Base-by-base conservation (phyloP, 2,113 vertebrate genomes). In the Dasypus novemcinctus region DNA sequence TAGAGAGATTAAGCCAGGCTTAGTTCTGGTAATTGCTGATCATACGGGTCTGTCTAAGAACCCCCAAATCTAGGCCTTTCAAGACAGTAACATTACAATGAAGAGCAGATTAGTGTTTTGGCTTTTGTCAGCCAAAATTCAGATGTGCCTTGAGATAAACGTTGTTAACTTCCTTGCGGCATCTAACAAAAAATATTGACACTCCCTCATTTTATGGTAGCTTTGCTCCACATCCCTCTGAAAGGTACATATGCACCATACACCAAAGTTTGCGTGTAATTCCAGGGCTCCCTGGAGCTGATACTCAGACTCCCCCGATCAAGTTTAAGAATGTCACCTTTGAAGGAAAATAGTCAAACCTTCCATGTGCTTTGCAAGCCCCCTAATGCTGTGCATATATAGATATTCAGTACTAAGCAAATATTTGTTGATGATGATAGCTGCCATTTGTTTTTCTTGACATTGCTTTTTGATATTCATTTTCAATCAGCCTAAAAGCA, bases 401-500 rank as follows among this genome's bases (percentile, higher is more conserved):
- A 84, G 69, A 54, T 69, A 85, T 23, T 38, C 72, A 38, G 68
- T 54, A 71, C 54, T 90, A 82, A 72, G 57, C 38, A 91, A 93
- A 92, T 90, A 87, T 87, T 84, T 91, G 41, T 80, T 83, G 79
- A 46, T 91, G 59, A 71, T 76, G 66, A 31, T 75, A 91, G 69
- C 93, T 86, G 85, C 83, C 91, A 83, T 76, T 80, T 64, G 52
- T 38, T 49, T 96, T 79, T 89, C n/a, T 83, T 96, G 75, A 87
- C 64, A 84, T 59, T 93, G 87, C 46, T 90, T 93, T 96, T 95
- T 88, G 43, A 78, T 91, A 79, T 33, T 36, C 15, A 76, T 79
- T 97, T 96, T 95, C 49, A 95, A 96, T 78, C 49, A 95, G 36
- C 61, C 69, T 80, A 88, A 91, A 96, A 89, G 92, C 69, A 59